Evolutionary conservation across 2,113 vertebrate genomes (phyloP).

Genomic region (Catharus bicknelli): DNA sequence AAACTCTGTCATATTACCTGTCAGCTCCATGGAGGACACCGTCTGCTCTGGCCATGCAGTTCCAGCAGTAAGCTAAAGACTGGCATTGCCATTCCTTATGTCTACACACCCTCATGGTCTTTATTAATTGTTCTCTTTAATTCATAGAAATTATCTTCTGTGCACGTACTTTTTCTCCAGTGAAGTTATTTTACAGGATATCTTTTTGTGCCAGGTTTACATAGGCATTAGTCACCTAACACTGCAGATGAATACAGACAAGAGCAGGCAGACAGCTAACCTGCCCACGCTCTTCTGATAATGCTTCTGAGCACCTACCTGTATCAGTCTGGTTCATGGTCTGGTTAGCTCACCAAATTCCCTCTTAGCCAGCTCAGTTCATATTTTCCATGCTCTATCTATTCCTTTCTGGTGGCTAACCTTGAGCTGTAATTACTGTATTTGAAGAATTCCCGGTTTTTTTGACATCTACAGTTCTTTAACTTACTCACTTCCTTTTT

Average conservation of each 20-base stretch:
- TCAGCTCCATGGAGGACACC: neutral
- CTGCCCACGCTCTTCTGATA: neutral
- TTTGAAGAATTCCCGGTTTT: neutral
- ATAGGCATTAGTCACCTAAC: neutral
- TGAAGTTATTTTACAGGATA: neutral
- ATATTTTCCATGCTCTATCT: neutral
- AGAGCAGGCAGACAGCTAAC: neutral
- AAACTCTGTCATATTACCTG: neutral
- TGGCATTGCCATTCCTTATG: neutral
- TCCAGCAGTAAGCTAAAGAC: neutral
- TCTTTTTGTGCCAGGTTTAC: neutral
- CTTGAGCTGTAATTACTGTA: neutral
- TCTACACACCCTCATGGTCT: neutral
- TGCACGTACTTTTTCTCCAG: neutral
- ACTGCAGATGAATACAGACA: neutral
- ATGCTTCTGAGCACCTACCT: neutral
- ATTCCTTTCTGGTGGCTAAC: neutral
- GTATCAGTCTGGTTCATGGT: neutral
- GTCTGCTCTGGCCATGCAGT: neutral
- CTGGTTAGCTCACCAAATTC: neutral
- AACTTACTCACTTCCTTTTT: neutral
- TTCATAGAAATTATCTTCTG: neutral
- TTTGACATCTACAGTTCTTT: neutral
- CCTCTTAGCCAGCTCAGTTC: neutral
- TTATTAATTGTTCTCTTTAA: neutral